Conservation (phyloP, 2,113 vertebrate genomes). For the Galeopterus variegatus region DNA sequence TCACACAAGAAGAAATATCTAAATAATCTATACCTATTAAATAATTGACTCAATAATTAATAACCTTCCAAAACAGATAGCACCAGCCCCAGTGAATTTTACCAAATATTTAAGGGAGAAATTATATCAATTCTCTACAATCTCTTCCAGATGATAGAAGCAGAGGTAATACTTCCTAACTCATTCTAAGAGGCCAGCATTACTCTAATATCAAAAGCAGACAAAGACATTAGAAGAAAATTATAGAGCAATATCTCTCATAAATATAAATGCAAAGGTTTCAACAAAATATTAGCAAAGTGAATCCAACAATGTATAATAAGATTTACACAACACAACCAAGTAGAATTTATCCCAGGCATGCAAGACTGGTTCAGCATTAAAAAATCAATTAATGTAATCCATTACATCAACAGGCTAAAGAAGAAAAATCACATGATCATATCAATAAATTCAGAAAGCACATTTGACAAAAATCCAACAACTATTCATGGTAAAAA, state of each 20-base stretch:
- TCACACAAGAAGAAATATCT: neutral
- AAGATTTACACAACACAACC: neutral
- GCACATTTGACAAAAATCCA: too few species aligned
- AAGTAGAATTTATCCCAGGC: neutral
- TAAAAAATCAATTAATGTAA: neutral
- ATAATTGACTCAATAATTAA: neutral
- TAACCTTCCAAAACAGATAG: neutral
- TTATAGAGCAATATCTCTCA: too few species aligned
- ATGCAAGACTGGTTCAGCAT: neutral
- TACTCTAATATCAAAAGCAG: neutral
- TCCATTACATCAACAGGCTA: neutral
- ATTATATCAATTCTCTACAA: neutral
- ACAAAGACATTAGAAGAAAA: too few species aligned
- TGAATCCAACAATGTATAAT: neutral
- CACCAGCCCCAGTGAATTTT: neutral
- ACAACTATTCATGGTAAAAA: neutral
- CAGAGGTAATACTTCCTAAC: neutral
- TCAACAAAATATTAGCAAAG: neutral
- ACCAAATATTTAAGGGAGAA: neutral
- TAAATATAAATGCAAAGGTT: too few species aligned
- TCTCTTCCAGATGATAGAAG: constrained; percentile 29
- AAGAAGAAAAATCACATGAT: neutral
- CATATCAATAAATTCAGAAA: neutral
- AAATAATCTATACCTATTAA: neutral
- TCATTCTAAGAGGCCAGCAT: neutral